These are phyloP conservation scores for Lepus americanus DNA, from an alignment of 2,113 vertebrate species.

Conservation along the genomic window DNA sequence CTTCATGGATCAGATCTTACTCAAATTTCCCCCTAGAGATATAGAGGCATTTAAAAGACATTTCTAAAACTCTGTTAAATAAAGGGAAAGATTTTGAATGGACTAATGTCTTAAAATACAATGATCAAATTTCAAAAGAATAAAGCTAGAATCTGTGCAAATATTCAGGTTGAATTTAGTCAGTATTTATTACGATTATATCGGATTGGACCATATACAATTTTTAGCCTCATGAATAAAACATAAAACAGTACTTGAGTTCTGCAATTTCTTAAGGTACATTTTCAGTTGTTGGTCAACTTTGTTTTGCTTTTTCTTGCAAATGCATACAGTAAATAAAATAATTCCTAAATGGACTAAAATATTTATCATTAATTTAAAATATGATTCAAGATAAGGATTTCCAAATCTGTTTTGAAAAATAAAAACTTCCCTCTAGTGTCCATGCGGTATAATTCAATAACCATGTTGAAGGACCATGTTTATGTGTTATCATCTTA, in stretches of 20 bases:
- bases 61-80: constrained; percentile 52
- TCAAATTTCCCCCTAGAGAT: background rate
- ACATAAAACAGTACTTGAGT: background rate
- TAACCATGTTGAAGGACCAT: background rate
- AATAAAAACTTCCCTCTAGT: background rate
- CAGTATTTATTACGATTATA: background rate
- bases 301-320: background rate
- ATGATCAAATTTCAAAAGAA: constrained; percentile 26
- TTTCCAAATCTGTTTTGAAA: background rate
- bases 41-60: constrained; percentile 46
- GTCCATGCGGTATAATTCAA: background rate
- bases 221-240: background rate
- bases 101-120: constrained; percentile 49
- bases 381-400: background rate
- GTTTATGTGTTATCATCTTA: background rate
- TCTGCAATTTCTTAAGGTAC: background rate
- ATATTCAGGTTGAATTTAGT: background rate
- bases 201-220: background rate
- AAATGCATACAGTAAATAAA: background rate
- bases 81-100: constrained; percentile 19
- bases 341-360: background rate
- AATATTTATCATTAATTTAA: background rate
- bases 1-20: constrained; percentile 15
- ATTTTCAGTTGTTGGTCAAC: background rate
- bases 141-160: background rate